Base-by-base conservation (phyloP, 1,140 invertebrate genomes). In the Zophobas atratus region DNA sequence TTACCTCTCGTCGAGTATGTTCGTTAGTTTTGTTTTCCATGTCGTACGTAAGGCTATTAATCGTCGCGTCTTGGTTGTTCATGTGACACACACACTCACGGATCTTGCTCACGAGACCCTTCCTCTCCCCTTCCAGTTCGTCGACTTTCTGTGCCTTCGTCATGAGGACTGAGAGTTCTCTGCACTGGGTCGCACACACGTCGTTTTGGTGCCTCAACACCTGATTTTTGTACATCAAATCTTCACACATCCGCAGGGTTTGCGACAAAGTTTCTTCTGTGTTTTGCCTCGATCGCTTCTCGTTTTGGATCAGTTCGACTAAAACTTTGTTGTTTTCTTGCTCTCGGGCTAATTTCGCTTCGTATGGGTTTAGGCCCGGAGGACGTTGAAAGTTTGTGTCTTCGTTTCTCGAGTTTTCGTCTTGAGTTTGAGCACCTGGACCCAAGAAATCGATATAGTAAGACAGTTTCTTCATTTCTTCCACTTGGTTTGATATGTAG, bases 401-500 rank as follows among this genome's bases (percentile, higher is more conserved):
- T 60, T 35, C 36, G 33, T 38, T 49, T 77, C 82, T 86, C 80
- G 63, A 84, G 82, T 36, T 83, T 57, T 20, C 20, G 20, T 20
- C 20, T 20, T 20, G 20, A 20, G 20, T 20, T 32, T 86, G 83
- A 4, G 78, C 75, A n/a, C 79, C 81, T 73, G 82, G 72, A 8
- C 85, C 77, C 63, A 86, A 70, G 34, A 77, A 75, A 43, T 86
- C 84, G 8, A 86, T 82, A 38, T 86, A 84, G 32, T 72, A 77
- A 1, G 84, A 82, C 5, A 86, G 79, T 73, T 81, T 70, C 70
- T 80, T 81, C 36, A 86, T 86, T 80, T 87, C 85, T 20, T 85
- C 80, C 51, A 86, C 85, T 75, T 86, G 85, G 38, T 86, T 84
- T 1, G 82, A 79, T 33, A 87, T 83, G 35, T 81, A 82, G 53